Conservation (phyloP, 2,797 vertebrate species). For the Characodon lateralis region DNA sequence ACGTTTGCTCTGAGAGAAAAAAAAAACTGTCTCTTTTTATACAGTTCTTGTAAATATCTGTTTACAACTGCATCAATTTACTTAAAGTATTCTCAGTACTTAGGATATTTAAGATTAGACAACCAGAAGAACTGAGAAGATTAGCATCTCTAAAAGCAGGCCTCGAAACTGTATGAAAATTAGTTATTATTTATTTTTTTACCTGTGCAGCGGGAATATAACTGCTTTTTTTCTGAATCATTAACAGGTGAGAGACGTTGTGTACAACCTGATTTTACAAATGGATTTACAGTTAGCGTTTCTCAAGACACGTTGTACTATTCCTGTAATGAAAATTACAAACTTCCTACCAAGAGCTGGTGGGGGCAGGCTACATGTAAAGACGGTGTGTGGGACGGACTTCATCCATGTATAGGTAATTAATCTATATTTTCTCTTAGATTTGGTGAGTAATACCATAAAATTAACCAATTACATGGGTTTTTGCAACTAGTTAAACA, state of each 20-base stretch:
- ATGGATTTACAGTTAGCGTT: slow-evolving; percentile 40
- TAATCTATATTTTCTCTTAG: background rate
- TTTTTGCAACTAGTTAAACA: background rate
- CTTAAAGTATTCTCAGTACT: background rate
- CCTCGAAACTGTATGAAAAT: background rate
- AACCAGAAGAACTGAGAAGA: background rate
- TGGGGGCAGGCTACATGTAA: slow-evolving; percentile 59
- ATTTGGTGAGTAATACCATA: background rate
- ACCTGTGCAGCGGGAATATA: background rate
- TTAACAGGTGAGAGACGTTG: background rate
- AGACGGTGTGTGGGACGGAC: background rate
- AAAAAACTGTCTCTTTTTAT: background rate
- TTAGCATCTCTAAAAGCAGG: background rate
- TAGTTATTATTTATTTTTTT: background rate
- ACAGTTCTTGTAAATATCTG: background rate
- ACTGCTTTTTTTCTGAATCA: background rate
- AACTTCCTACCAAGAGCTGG: slow-evolving; percentile 46
- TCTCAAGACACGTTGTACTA: slow-evolving; percentile 20
- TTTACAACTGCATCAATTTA: background rate
- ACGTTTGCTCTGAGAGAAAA: too few relatives aligned
- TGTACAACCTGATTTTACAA: accelerated
- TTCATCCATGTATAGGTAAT: slow-evolving; percentile 62
- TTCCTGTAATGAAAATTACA: slow-evolving; percentile 49
- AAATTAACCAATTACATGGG: background rate
- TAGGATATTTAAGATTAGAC: background rate